These are phyloP conservation scores for Nineta flava DNA, from an alignment of 2,888 invertebrate species.

Conservation along the genomic window DNA sequence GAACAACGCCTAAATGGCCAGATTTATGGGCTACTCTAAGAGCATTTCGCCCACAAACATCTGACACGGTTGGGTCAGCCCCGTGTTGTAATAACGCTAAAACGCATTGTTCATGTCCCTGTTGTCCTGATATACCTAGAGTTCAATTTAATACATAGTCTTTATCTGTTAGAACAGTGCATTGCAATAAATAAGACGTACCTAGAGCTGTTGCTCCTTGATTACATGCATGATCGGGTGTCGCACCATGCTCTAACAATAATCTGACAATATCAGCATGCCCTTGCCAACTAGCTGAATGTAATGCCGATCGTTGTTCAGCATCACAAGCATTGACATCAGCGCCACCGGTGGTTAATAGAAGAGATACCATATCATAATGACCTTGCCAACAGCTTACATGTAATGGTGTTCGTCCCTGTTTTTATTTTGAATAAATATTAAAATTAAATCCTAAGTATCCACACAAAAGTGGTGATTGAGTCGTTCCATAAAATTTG, in stretches of 20 bases:
- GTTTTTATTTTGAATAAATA: conserved; percentile 12
- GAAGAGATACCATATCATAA: conserved; percentile 74
- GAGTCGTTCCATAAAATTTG: too few relatives aligned
- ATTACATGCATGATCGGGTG: conserved; percentile 80
- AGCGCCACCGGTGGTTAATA: conserved; percentile 64
- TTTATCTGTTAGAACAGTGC: neutral
- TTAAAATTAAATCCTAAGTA: neutral
- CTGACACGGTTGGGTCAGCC: conserved; percentile 72
- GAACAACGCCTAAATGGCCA: conserved; percentile 73
- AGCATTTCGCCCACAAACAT: conserved; percentile 74
- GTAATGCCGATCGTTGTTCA: conserved; percentile 76
- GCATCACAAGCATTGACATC: conserved; percentile 77
- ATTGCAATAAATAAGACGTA: conserved; percentile 18
- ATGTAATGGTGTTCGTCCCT: conserved; percentile 78
- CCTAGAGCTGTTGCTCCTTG: conserved; percentile 90
- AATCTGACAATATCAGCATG: conserved; percentile 70
- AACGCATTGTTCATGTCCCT: conserved; percentile 88
- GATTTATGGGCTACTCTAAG: conserved; percentile 82
- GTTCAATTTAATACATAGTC: neutral
- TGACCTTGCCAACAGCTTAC: conserved; percentile 92
- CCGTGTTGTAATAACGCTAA: conserved; percentile 66
- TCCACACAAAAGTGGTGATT: too few relatives aligned
- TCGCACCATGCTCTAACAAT: conserved; percentile 63
- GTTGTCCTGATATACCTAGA: conserved; percentile 86
- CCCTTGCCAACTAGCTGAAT: conserved; percentile 94